A percentile compares a stretch with the other conserved stretches of the same genome.
Evolutionary conservation across 2,113 vertebrate genomes (phyloP).

Genomic region (Datnioides undecimradiatus): DNA sequence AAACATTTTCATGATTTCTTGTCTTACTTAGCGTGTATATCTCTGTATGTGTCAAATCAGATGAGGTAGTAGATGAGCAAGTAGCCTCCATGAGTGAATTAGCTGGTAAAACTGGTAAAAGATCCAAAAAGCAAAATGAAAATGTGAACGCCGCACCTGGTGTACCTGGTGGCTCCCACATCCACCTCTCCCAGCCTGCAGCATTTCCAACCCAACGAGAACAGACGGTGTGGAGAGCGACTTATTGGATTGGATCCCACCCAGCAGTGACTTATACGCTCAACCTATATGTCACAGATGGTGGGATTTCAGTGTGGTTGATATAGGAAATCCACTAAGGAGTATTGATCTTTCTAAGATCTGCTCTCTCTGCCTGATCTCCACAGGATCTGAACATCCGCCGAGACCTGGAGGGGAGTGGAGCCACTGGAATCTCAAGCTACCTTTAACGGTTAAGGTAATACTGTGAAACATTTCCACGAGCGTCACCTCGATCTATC

Average conservation of each 20-base stretch:
- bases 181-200: conserved; percentile 47
- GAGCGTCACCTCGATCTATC: not conserved
- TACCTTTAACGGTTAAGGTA: conserved; percentile 2
- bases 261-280: conserved; percentile 74
- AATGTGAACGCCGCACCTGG: conserved; percentile 33
- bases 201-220: conserved; percentile 56
- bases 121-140: not conserved
- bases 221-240: conserved; percentile 69
- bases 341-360: conserved; percentile 78
- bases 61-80: no score
- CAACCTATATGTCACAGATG: conserved; percentile 82
- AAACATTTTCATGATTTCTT: not conserved
- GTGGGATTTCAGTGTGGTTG: conserved; percentile 75
- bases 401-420: conserved; percentile 42
- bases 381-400: conserved; percentile 71
- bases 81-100: not conserved
- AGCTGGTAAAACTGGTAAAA: not conserved
- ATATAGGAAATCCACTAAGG: conserved; percentile 80
- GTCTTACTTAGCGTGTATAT: not conserved
- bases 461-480: not conserved
- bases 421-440: conserved; percentile 38
- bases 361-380: conserved; percentile 73
- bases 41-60: not conserved
- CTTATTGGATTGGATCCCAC: conserved; percentile 73
- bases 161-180: conserved; percentile 47